A percentile compares a stretch with the other conserved stretches of the same genome.
Conservation (phyloP, 2,888 invertebrate genomes). For the Rhamnusium bicolor region DNA sequence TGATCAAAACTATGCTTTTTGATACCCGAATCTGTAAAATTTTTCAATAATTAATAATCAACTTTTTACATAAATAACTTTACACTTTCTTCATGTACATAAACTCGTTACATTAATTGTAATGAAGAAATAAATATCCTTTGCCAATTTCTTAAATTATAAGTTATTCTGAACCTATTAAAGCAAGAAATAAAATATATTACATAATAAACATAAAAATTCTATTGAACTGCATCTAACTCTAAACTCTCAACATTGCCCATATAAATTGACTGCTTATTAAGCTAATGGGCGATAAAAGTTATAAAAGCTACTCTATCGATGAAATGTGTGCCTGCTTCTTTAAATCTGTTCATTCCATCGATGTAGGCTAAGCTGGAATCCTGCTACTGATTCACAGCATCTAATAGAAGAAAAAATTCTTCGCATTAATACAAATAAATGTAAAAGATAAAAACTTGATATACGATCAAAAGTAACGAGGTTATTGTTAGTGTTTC, state of each 20-base stretch:
- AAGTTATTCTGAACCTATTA: neutral
- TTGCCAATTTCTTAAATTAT: too few relatives aligned
- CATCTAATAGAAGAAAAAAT: too few relatives aligned
- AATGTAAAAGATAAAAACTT: too few relatives aligned
- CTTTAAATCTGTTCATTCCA: neutral
- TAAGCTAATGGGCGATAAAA: slow-evolving; percentile 46
- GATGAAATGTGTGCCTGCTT: neutral
- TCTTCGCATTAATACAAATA: too few relatives aligned
- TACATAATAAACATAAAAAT: neutral
- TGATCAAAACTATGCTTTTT: too few relatives aligned
- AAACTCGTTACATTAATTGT: neutral
- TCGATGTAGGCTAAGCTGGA: neutral
- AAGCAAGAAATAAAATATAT: neutral
- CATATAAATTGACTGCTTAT: slow-evolving; percentile 30
- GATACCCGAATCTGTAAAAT: too few relatives aligned
- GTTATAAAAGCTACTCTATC: slow-evolving; percentile 21
- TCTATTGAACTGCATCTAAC: neutral
- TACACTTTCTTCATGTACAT: neutral
- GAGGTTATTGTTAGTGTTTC: too few relatives aligned
- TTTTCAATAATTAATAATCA: too few relatives aligned
- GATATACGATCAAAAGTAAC: too few relatives aligned
- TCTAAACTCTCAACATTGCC: neutral
- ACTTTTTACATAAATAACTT: too few relatives aligned
- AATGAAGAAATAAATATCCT: neutral
- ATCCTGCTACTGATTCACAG: neutral